A percentile compares a stretch with the other conserved stretches of the same genome.
Conservation (phyloP, 2,797 vertebrate genomes). For the Argyrosomus regius region DNA sequence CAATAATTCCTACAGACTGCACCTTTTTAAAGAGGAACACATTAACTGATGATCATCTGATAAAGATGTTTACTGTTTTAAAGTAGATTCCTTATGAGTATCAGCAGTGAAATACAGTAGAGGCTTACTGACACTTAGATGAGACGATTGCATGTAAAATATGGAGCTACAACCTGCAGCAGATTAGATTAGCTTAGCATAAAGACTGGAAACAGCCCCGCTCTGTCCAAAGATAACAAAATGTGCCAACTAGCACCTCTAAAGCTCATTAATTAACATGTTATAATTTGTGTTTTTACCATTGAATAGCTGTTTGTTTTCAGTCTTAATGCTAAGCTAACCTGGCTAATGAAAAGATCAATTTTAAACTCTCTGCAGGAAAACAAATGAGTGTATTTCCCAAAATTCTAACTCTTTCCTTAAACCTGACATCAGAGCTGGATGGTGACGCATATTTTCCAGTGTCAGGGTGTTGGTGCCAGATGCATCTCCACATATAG, state of each 20-base stretch:
- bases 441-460: conserved; percentile 42
- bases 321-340: neutral
- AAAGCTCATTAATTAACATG: neutral
- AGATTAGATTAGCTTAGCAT: conserved; percentile 16
- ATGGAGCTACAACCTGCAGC: neutral
- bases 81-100: neutral
- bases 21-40: neutral
- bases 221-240: neutral
- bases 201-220: neutral
- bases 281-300: neutral
- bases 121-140: neutral
- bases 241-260: neutral
- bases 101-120: neutral
- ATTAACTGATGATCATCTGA: neutral
- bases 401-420: conserved; percentile 7
- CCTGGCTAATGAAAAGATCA: neutral
- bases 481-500: neutral
- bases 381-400: neutral
- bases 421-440: conserved; percentile 21
- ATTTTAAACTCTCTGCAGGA: neutral
- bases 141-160: neutral
- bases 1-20: too few relatives aligned
- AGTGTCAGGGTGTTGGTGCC: neutral
- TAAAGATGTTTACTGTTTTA: too few relatives aligned
- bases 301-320: neutral